phyloP scores from a whole-genome alignment of 2,888 invertebrate species.

The Pseudococcus longispinus region DNA sequence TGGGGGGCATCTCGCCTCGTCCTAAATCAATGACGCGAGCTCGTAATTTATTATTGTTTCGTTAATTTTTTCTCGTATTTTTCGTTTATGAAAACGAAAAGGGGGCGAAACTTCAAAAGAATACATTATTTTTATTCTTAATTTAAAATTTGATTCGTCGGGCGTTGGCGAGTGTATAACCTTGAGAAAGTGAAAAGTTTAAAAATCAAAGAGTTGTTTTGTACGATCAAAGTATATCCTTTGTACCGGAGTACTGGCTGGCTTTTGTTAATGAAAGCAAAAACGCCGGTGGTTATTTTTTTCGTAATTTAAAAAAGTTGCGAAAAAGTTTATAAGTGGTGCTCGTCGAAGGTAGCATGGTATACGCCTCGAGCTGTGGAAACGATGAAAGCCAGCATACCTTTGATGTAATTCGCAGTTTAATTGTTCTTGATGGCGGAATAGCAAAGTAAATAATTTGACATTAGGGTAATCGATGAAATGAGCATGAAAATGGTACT shows the following conservation, averaged over 20 bases:
- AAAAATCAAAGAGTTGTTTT: slow-evolving; percentile 23
- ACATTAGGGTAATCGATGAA: background rate
- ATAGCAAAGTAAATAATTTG: background rate
- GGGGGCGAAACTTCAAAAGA: background rate
- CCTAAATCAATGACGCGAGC: background rate
- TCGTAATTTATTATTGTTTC: background rate
- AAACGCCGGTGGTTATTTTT: slow-evolving; percentile 1
- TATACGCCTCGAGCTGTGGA: background rate
- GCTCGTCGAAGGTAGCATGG: background rate
- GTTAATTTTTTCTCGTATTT: background rate
- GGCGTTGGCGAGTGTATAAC: background rate
- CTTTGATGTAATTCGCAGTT: slow-evolving; percentile 19
- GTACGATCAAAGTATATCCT: background rate
- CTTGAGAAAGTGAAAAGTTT: background rate
- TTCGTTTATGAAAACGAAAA: background rate
- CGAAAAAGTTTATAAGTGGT: background rate
- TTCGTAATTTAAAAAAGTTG: background rate
- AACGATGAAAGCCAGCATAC: background rate
- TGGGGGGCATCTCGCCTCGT: background rate
- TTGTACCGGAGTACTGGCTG: background rate
- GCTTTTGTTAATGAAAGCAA: background rate
- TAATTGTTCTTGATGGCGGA: background rate
- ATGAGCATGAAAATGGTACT: background rate
- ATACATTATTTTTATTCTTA: slow-evolving; percentile 13
- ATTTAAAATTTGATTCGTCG: background rate